Base-by-base conservation (phyloP, 92 coral and sea anemone genomes). In the Siderastrea siderea region DNA sequence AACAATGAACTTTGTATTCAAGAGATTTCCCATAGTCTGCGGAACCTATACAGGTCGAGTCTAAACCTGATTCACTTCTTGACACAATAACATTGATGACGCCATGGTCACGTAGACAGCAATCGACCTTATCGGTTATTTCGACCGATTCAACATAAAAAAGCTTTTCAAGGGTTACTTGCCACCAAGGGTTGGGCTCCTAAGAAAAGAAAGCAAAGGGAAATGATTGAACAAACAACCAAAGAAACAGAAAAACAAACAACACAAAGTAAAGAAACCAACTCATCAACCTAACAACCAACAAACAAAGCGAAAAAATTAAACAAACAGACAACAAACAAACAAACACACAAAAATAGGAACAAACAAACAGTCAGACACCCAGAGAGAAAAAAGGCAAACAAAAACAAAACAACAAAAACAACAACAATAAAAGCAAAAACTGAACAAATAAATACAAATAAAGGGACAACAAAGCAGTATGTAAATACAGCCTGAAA, bases 111-210 rank as follows among this genome's bases (percentile, higher is more conserved):
- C 68, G 85, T 53, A 65, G 45, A 54, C 85, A 81, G 77, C 77
- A 81, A 8, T 63, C 72, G 47, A 79, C 26, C n/a, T 63, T 64
- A 19, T 79, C 61, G 17, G 59, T 63, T 44, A 79, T 79, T 64
- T 79, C 83, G 68, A 79, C 71, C 3, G 83, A 79, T 79, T 63
- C 72, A 68, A 81, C 83, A 43, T 79, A 47, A 1, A 48, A 60
- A 19, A 64, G 43, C 9, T 52, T 81, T 68, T 51, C 76, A 53
- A 81, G 38, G 47, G 85, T 69, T 2, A 81, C 62, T 46, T 68
- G 67, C 85, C 85, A 81, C 85, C 85, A 81, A 57, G 85, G 85
- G 66, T 81, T 81, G 16, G 44, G 7, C 85, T 81, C 85, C 85
- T 81, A 43, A 9, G 12, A 3, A 5, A 58, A 45, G 45, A 15